phyloP scores from a whole-genome alignment of 1,140 invertebrate genomes.

The Batillaria attramentaria region DNA sequence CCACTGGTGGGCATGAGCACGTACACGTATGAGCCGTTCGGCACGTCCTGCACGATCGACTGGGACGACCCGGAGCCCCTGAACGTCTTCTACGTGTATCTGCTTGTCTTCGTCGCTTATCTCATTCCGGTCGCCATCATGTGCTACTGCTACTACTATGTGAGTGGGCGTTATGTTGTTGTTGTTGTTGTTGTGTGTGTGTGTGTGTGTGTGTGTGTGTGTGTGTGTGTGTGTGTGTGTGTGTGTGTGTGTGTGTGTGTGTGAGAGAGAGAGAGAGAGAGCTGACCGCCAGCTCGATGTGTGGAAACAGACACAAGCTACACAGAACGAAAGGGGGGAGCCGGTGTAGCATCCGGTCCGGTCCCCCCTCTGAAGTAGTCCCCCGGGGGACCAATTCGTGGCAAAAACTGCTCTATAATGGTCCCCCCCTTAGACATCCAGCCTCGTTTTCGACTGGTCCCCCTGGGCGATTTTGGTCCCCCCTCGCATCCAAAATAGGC shows the following conservation, averaged over 20 bases:
- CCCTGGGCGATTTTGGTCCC: too few relatives aligned
- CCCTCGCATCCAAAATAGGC: too few relatives aligned
- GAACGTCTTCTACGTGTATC: constrained; percentile 36
- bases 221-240: constrained; percentile 18
- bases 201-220: neutral
- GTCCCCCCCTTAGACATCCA: too few relatives aligned
- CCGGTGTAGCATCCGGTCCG: too few relatives aligned
- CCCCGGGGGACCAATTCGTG: too few relatives aligned
- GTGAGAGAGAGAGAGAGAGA: neutral
- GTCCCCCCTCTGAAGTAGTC: too few relatives aligned
- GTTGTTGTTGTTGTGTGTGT: neutral
- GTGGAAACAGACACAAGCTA: too few relatives aligned
- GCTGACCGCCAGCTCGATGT: too few relatives aligned
- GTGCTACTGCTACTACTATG: constrained; percentile 25
- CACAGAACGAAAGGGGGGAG: too few relatives aligned
- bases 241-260: constrained; percentile 18
- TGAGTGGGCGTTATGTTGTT: too few relatives aligned
- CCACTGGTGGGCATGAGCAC: constrained; percentile 57
- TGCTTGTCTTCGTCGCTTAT: constrained; percentile 27
- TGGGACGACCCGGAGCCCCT: constrained; percentile 43
- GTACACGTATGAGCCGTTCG: constrained; percentile 64
- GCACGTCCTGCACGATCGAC: constrained; percentile 64
- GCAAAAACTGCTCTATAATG: too few relatives aligned
- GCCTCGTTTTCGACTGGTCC: too few relatives aligned
- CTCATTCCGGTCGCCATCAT: constrained; percentile 18